Evolutionary conservation across 2,888 invertebrate species (phyloP), one percentile per base, ranked within the genome.

Genomic region (Drosophila aldrichi): DNA sequence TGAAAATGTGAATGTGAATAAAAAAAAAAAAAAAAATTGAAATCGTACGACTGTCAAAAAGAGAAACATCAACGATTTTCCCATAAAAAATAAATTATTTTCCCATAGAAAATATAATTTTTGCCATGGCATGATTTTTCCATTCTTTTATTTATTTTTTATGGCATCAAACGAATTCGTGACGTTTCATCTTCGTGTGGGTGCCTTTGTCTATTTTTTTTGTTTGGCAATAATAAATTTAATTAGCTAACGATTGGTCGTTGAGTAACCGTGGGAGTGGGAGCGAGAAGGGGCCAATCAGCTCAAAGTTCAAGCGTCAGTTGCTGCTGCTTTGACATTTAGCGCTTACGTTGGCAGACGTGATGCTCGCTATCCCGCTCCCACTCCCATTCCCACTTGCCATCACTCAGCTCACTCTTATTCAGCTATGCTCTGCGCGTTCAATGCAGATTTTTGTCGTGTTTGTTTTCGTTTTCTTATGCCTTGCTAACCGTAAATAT

Each of bases 311-410:
- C 66, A 77, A 73, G 46, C 63, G 48, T 43, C 67, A 59, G 68
- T 41, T 46, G 66, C 67, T 68, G 84, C 80, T 68, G 70, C 76
- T 82, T 86, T 81, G 83, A 74, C 83, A 82, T 79, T 86, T 79
- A 70, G 57, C 70, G 80, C 75, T 73, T 58, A 52, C 59, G 58
- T 34, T 25, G 54, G 54, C 78, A 68, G 81, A 86, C 82, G 81
- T 82, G 86, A 86, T 70, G 61, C 67, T 41, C 16, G 22, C 64
- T 58, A 38, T 64, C 41, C 8, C 34, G 20, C 8, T 22, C 25
- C 1, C 34, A 32, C 8, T 22, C 29, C 2, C 54, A 22, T 36
- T n/a, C n/a, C 32, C 16, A 18, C 9, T 20, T 8, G 20, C 16
- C 18, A 44, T 8, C n/a, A 36, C 32, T 32, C 32, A 10, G 32